Conservation (phyloP, 2,797 vertebrate species). For the Aplochiton taeniatus region DNA sequence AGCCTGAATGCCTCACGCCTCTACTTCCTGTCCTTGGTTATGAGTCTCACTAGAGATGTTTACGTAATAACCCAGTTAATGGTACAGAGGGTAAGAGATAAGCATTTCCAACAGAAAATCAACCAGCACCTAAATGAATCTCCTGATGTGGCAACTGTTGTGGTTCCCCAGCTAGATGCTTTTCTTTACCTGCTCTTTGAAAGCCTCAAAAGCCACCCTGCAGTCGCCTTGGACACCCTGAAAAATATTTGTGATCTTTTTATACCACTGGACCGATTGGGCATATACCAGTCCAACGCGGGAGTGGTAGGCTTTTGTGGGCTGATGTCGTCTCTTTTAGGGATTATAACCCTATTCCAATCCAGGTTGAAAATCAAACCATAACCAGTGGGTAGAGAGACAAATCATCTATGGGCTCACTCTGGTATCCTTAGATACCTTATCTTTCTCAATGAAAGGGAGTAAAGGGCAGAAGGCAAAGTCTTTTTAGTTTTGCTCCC, state of each 20-base stretch:
- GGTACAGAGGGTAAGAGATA: constrained; percentile 64
- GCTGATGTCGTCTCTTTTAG: constrained; percentile 87
- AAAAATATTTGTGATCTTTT: constrained; percentile 92
- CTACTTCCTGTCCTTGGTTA: constrained; percentile 83
- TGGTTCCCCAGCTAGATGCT: constrained; percentile 71
- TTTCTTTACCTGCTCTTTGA: constrained; percentile 76
- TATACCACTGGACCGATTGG: constrained; percentile 85
- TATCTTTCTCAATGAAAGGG: too few relatives aligned
- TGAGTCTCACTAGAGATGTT: constrained; percentile 81
- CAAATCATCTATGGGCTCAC: constrained; percentile 3
- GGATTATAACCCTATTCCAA: constrained; percentile 80
- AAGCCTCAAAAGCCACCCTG: constrained; percentile 80
- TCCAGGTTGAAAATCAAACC: constrained; percentile 83
- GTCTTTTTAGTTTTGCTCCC: too few relatives aligned
- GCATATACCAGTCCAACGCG: constrained; percentile 81
- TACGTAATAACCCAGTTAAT: constrained; percentile 82
- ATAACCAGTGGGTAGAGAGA: constrained; percentile 1
- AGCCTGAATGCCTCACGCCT: constrained; percentile 76
- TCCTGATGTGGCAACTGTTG: constrained; percentile 50
- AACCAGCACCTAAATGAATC: constrained; percentile 45
- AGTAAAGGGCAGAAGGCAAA: too few relatives aligned
- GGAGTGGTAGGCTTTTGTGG: constrained; percentile 90
- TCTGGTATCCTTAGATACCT: not conserved
- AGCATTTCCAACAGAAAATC: constrained; percentile 54
- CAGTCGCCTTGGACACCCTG: constrained; percentile 82